phyloP scores from a whole-genome alignment of 2,888 invertebrate genomes.

The Oxycera nigricornis region DNA sequence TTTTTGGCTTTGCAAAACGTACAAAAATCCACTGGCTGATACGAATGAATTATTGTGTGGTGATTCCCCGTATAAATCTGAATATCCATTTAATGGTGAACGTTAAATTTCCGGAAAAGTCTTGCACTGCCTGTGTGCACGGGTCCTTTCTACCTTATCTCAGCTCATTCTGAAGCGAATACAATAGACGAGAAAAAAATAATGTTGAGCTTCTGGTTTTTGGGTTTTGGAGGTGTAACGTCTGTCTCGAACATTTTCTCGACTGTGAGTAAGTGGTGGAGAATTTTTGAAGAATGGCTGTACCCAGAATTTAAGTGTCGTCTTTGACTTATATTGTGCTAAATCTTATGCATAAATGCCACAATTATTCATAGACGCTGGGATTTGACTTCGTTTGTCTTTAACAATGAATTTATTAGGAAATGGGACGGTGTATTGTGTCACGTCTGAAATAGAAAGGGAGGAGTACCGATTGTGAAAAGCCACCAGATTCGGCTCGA shows the following conservation, averaged over 20 bases:
- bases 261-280: background rate
- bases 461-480: no score
- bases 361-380: background rate
- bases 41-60: constrained; percentile 24
- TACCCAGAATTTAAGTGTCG: constrained; percentile 14
- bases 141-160: constrained; percentile 9
- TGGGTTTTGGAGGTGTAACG: background rate
- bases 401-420: no score
- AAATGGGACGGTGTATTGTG: no score
- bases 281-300: background rate
- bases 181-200: background rate
- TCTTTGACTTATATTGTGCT: constrained; percentile 28
- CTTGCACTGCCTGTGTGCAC: background rate
- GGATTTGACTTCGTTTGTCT: no score
- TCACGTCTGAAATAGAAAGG: no score
- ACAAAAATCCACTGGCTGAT: background rate
- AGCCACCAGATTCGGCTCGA: no score
- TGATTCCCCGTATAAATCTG: constrained; percentile 23
- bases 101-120: constrained; percentile 2
- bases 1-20: background rate
- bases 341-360: constrained; percentile 14
- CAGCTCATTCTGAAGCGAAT: constrained; percentile 11
- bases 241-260: background rate
- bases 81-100: constrained; percentile 24
- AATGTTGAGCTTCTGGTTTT: background rate